Conservation (phyloP, 2,888 invertebrate genomes). For the Pheosia gnoma region DNA sequence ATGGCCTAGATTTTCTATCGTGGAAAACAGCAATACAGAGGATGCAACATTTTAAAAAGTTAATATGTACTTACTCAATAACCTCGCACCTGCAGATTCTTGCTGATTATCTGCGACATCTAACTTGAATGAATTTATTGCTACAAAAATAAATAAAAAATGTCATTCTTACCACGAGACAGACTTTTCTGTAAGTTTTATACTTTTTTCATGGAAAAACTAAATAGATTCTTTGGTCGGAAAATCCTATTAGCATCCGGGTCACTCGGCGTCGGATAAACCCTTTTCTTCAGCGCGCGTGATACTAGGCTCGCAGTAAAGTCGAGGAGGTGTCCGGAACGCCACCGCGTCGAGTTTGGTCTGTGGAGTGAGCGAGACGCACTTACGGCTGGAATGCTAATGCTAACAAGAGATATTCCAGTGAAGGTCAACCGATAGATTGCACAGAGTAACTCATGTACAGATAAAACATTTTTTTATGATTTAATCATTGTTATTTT, state of each 20-base stretch:
- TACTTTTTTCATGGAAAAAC: slow-evolving; percentile 61
- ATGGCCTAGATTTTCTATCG: slow-evolving; percentile 68
- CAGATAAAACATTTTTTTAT: slow-evolving; percentile 43
- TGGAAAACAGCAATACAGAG: slow-evolving; percentile 42
- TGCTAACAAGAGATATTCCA: slow-evolving; percentile 60
- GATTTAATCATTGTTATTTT: slow-evolving; percentile 8
- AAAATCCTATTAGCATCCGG: slow-evolving; percentile 77
- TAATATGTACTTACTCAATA: too few species aligned
- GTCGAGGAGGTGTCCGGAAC: slow-evolving; percentile 62
- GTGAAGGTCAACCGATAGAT: slow-evolving; percentile 81
- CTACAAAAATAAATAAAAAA: neutral
- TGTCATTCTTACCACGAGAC: neutral
- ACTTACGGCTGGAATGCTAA: slow-evolving; percentile 70
- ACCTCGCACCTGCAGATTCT: neutral
- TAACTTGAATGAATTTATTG: neutral
- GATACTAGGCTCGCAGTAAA: slow-evolving; percentile 78
- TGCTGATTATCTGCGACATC: neutral
- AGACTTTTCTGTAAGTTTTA: slow-evolving; percentile 1
- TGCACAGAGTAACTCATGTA: slow-evolving; percentile 56
- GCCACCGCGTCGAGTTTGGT: slow-evolving; percentile 44
- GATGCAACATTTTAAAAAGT: slow-evolving; percentile 13
- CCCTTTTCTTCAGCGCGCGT: slow-evolving; percentile 84
- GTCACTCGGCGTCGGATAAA: slow-evolving; percentile 82
- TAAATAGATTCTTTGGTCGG: slow-evolving; percentile 61
- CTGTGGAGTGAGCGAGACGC: slow-evolving; percentile 62